Percentiles rank a stretch among this genome's conserved stretches.
phyloP scores from a whole-genome alignment of 2,888 invertebrate genomes.

The Cephus nigrinus region DNA sequence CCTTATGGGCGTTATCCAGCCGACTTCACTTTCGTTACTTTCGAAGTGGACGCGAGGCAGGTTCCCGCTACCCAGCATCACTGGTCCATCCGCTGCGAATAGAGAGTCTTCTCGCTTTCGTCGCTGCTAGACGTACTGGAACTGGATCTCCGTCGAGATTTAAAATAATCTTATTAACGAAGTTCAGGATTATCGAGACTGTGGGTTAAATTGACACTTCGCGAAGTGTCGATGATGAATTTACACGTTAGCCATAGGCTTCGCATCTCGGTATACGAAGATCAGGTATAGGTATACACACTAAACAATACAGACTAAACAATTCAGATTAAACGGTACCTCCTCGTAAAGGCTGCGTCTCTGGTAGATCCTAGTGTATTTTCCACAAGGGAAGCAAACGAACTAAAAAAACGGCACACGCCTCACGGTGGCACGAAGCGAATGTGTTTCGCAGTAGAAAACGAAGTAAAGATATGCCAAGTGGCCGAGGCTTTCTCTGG shows the following conservation, averaged over 20 bases:
- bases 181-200: neutral
- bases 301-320: neutral
- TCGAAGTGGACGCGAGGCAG: conserved; percentile 55
- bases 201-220: neutral
- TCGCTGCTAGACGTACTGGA: conserved; percentile 44
- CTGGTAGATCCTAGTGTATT: neutral
- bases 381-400: neutral
- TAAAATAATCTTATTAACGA: neutral
- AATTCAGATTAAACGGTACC: neutral
- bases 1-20: conserved; percentile 31
- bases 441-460: conserved; percentile 34
- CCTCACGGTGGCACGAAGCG: conserved; percentile 58
- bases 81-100: conserved; percentile 45
- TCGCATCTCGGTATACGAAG: neutral
- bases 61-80: conserved; percentile 49
- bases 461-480: conserved; percentile 30
- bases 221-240: neutral
- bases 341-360: too few species aligned
- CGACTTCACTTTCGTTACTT: conserved; percentile 65
- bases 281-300: neutral
- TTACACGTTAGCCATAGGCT: neutral
- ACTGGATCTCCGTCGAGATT: conserved; percentile 45
- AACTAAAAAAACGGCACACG: conserved; percentile 60
- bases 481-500: conserved; percentile 61
- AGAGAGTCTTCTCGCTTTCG: conserved; percentile 63